Percentiles rank a stretch among this genome's conserved stretches.
These are phyloP conservation scores for Manis crassicaudata DNA, from an alignment of 2,797 vertebrate genomes.

Conservation along the genomic window DNA sequence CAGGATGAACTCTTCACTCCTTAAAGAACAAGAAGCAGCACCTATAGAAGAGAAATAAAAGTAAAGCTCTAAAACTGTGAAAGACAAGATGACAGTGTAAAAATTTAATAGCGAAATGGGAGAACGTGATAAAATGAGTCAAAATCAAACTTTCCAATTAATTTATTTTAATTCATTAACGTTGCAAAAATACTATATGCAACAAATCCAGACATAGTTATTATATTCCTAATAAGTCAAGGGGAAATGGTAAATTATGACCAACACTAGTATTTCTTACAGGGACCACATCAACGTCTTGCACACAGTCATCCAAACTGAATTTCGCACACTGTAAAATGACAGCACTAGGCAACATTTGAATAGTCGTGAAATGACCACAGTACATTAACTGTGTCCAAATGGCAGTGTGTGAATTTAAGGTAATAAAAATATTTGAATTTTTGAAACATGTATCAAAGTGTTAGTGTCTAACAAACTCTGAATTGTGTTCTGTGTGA, in stretches of 20 bases:
- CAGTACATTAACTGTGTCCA: constrained; percentile 50
- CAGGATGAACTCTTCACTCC: background rate
- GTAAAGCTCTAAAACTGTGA: background rate
- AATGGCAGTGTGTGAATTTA: constrained; percentile 40
- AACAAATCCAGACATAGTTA: constrained; percentile 65
- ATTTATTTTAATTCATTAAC: constrained; percentile 78
- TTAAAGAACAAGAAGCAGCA: background rate
- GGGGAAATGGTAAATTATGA: constrained; percentile 49
- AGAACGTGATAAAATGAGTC: constrained; percentile 63
- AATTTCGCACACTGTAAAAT: constrained; percentile 58
- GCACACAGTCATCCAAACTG: constrained; percentile 5
- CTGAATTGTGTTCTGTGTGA: constrained; percentile 29
- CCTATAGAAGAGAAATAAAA: background rate
- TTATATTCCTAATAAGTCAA: constrained; percentile 57
- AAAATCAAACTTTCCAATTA: constrained; percentile 64
- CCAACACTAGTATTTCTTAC: constrained; percentile 26
- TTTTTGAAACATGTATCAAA: constrained; percentile 52
- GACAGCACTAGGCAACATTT: constrained; percentile 14
- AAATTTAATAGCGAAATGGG: background rate
- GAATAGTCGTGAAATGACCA: constrained; percentile 34
- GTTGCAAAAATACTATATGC: constrained; percentile 63
- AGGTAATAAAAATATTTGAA: constrained; percentile 31
- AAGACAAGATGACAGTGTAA: constrained; percentile 35
- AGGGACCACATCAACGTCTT: constrained; percentile 37
- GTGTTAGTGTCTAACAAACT: constrained; percentile 47